Evolutionary conservation across 2,797 vertebrate species (phyloP).

Genomic region (Erethizon dorsatum): DNA sequence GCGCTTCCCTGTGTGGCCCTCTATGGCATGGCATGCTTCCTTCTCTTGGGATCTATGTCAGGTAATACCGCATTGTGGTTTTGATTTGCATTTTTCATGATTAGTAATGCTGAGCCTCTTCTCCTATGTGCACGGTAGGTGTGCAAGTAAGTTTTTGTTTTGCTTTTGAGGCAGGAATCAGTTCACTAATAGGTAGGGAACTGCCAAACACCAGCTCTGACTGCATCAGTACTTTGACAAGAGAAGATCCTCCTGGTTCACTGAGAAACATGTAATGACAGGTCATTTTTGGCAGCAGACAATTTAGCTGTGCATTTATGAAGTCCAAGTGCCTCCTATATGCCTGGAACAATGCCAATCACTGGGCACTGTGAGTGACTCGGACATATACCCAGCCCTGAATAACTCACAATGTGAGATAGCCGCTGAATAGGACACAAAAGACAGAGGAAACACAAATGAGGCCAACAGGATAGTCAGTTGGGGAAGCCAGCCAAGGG

Average conservation of each 20-base stretch:
- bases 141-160: neutral
- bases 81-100: neutral
- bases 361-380: neutral
- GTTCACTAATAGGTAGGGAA: neutral
- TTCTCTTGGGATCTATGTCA: neutral
- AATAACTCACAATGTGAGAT: neutral
- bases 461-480: no score
- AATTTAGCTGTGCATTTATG: neutral
- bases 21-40: accelerated
- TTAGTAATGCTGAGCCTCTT: neutral
- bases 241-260: neutral
- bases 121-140: neutral
- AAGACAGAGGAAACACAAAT: neutral
- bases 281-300: neutral
- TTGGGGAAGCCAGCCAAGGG: neutral
- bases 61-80: neutral
- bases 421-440: neutral
- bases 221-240: neutral
- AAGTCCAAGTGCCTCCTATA: neutral
- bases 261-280: neutral
- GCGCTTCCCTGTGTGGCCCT: neutral
- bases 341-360: neutral
- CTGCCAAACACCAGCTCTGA: neutral
- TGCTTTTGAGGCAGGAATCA: constrained; percentile 5
- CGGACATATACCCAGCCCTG: neutral